These are phyloP conservation scores for Imbricaverruca yamaguchii DNA, from an alignment of 2,888 invertebrate genomes.

Conservation along the genomic window DNA sequence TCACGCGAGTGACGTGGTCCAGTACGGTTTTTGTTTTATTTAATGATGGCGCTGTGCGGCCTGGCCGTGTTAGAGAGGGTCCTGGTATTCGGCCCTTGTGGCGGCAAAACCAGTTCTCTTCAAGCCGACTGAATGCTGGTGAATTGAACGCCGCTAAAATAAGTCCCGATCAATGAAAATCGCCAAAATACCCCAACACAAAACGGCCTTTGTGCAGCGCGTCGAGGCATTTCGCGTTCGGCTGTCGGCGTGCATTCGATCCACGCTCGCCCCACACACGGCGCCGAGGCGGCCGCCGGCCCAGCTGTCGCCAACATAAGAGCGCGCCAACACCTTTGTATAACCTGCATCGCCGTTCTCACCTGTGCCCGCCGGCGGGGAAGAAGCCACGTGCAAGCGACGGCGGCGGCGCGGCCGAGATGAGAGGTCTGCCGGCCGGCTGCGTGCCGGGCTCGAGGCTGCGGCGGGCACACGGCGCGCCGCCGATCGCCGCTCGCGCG, in stretches of 20 bases:
- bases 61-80: neutral
- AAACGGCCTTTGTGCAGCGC: neutral
- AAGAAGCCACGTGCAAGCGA: slow-evolving; percentile 16
- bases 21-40: slow-evolving; percentile 5
- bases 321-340: slow-evolving; percentile 12
- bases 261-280: neutral
- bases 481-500: neutral
- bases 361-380: neutral
- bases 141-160: slow-evolving; percentile 20
- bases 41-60: neutral
- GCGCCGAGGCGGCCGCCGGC: neutral
- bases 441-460: too few relatives aligned
- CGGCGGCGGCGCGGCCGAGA: neutral
- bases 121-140: slow-evolving; percentile 3
- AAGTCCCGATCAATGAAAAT: neutral
- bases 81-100: neutral
- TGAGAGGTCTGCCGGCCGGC: neutral
- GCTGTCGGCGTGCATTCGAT: neutral
- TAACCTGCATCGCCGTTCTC: slow-evolving; percentile 14
- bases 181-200: neutral
- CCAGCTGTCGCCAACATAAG: slow-evolving; percentile 17
- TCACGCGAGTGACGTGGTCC: neutral
- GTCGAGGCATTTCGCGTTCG: neutral
- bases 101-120: slow-evolving; percentile 18
- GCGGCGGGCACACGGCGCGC: neutral